Evolutionary conservation across 2,797 vertebrate species (phyloP).

Genomic region (Babyrousa celebensis): DNA sequence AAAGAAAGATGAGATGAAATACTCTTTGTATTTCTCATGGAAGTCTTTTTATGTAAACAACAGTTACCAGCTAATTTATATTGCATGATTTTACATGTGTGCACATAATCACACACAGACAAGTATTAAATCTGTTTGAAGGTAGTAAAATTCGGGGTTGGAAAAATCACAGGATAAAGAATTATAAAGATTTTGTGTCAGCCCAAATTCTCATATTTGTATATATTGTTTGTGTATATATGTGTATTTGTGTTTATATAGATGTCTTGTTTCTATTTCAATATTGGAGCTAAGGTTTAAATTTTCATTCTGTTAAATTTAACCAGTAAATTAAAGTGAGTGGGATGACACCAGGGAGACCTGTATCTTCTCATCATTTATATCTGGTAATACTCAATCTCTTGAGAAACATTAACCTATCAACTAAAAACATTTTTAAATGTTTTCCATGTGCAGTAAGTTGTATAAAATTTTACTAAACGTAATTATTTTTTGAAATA

Average conservation of each 20-base stretch:
- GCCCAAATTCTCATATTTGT: background rate
- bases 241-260: background rate
- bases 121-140: background rate
- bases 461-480: constrained; percentile 41
- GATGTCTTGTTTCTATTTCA: background rate
- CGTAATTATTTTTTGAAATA: constrained; percentile 34
- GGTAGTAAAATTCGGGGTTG: background rate
- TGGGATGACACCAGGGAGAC: background rate
- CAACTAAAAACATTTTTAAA: constrained; percentile 22
- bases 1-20: constrained; percentile 15
- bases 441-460: constrained; percentile 47
- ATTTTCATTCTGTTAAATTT: background rate
- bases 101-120: background rate
- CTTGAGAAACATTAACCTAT: constrained; percentile 6
- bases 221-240: background rate
- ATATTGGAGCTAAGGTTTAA: background rate
- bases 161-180: constrained; percentile 26
- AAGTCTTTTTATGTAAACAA: constrained; percentile 21
- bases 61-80: background rate
- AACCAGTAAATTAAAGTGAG: background rate
- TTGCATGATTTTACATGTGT: background rate
- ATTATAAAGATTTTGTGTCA: background rate
- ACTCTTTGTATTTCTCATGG: background rate
- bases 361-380: constrained; percentile 25
- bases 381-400: background rate